Conservation (phyloP, 92 coral and sea anemone species). For the Palythoa grandis region DNA sequence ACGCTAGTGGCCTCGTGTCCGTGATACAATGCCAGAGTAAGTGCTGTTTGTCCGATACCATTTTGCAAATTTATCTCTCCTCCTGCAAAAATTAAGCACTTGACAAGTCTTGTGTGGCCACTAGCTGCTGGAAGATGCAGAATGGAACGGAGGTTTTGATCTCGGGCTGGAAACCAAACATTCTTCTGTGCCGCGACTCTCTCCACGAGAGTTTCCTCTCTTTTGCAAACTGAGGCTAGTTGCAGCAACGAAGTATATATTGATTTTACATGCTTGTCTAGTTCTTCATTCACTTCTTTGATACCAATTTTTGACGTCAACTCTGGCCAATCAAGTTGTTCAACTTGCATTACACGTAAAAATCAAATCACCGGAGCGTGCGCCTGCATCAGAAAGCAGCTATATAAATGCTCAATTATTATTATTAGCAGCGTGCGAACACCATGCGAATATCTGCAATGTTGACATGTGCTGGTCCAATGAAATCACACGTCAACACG, state of each 20-base stretch:
- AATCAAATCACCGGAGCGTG: neutral
- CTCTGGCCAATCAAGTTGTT: neutral
- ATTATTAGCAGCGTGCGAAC: too few species aligned
- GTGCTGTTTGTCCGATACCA: slow-evolving; percentile 12
- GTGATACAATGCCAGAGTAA: neutral
- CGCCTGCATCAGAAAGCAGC: too few species aligned
- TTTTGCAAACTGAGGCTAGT: slow-evolving; percentile 32
- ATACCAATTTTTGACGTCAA: slow-evolving; percentile 18
- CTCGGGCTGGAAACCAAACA: slow-evolving; percentile 22
- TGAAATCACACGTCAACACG: too few species aligned
- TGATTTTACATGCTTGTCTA: slow-evolving; percentile 1
- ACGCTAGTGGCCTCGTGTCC: neutral
- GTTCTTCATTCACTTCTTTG: neutral
- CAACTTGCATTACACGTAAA: neutral
- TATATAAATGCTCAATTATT: too few species aligned
- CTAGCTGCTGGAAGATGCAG: slow-evolving; percentile 1
- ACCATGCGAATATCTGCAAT: too few species aligned
- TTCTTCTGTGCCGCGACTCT: slow-evolving; percentile 15
- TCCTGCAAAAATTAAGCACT: neutral
- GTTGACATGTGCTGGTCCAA: too few species aligned
- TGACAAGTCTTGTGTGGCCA: neutral
- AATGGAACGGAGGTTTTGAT: slow-evolving; percentile 28
- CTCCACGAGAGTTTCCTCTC: slow-evolving; percentile 1
- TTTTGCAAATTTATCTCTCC: neutral
- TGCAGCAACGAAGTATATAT: slow-evolving; percentile 17